Evolutionary conservation across 2,113 vertebrate species (phyloP), one percentile per base, ranked within the genome.

Genomic region (Pterocles burchelli): DNA sequence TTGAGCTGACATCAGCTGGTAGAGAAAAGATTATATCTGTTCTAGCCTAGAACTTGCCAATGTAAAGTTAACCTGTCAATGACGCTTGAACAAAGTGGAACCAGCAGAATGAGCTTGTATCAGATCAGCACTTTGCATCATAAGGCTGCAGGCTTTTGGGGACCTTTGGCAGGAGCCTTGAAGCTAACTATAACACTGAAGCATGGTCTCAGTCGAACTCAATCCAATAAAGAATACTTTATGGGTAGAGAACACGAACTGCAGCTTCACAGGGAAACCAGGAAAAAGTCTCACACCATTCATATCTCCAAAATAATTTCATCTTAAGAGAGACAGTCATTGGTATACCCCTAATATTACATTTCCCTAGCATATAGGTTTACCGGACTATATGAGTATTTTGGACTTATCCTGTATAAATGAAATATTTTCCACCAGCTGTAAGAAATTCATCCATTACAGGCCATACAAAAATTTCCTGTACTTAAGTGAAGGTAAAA

Each of bases 161-260:
- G 41, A 72, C 7, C 46, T 90, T 79, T 54, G 57, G 34, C 45
- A 57, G 10, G 4, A 76, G 28, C n/a, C 49, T 43, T 21, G 21
- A 81, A 59, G 24, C 49, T 51, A n/a, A 74, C 15, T 33, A 0
- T 33, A 71, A 59, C 13, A 34, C 59, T n/a, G 28, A 85, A 77
- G n/a, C 61, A 6, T 2, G 1, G 17, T 55, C 18, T 70, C 74
- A 79, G 3, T 4, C 51, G 38, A 90, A 36, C 65, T 80, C 54
- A 65, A 68, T 88, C 31, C 19, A 68, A 61, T 36, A 78, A 90
- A 41, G 19, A 82, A 46, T 45, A 88, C 34, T 59, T 85, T 21
- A 51, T 14, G 16, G 46, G 78, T 5, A 83, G 18, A 73, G 6
- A 9, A 7, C 1, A 0, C 1, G 0, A 90, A 87, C 13, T 48